phyloP scores from a whole-genome alignment of 2,797 vertebrate genomes.

The Huso huso region DNA sequence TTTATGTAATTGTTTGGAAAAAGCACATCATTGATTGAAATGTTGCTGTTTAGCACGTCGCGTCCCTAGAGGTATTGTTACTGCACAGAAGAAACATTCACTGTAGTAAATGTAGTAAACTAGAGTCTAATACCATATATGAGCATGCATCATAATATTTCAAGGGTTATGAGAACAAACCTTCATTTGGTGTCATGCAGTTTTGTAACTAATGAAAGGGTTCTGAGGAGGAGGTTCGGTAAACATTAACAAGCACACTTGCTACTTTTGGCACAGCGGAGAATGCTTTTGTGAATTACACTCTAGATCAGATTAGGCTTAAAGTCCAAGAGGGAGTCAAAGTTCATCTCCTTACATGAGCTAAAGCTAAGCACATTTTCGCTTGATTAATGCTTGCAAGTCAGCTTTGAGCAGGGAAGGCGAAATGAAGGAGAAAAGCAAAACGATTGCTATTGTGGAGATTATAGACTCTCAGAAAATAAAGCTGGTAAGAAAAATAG shows the following conservation, averaged over 20 bases:
- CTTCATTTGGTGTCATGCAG: not conserved
- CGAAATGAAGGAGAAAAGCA: slow-evolving; percentile 56
- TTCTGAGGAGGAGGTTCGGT: slow-evolving; percentile 22
- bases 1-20: not conserved
- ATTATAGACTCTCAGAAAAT: slow-evolving; percentile 48
- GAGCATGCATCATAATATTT: no score
- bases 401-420: slow-evolving; percentile 29
- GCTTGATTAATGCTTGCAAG: slow-evolving; percentile 26
- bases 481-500: slow-evolving; percentile 49
- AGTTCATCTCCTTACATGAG: slow-evolving; percentile 65
- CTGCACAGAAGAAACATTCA: slow-evolving; percentile 16
- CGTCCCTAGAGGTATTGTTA: not conserved
- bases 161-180: no score
- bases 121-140: no score
- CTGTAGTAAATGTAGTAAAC: no score
- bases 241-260: slow-evolving; percentile 61
- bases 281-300: slow-evolving; percentile 52
- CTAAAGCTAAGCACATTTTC: slow-evolving; percentile 47
- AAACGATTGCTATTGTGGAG: slow-evolving; percentile 42
- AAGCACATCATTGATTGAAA: not conserved
- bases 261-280: slow-evolving; percentile 46
- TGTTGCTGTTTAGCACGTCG: not conserved
- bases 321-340: slow-evolving; percentile 78
- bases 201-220: not conserved
- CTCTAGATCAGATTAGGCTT: slow-evolving; percentile 69